phyloP scores from a whole-genome alignment of 1,140 invertebrate genomes.

The Copidosoma floridanum region DNA sequence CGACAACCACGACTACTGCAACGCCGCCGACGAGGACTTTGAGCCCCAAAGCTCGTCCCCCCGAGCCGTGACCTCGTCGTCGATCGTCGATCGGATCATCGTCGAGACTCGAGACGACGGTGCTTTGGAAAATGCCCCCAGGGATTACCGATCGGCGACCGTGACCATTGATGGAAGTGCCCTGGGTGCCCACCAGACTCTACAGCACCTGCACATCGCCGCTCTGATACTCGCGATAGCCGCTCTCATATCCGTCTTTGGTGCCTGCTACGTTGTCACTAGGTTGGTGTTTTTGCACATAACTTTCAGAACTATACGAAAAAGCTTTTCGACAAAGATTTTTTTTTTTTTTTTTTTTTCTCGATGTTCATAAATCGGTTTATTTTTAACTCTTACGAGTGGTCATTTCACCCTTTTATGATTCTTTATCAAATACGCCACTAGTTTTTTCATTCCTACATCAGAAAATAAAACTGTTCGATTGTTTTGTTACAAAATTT shows the following conservation, averaged over 20 bases:
- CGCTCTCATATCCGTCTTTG: conserved; percentile 40
- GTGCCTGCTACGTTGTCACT: conserved; percentile 44
- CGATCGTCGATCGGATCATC: background rate
- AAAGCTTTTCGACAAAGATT: too few relatives aligned
- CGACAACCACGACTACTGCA: conserved; percentile 42
- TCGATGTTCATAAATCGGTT: too few relatives aligned
- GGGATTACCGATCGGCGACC: background rate
- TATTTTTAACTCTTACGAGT: too few relatives aligned
- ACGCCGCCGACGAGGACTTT: conserved; percentile 25
- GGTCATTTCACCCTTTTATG: too few relatives aligned
- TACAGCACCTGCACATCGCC: conserved; percentile 36
- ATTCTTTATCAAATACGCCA: too few relatives aligned
- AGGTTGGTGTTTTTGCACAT: too few relatives aligned
- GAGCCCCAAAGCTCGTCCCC: conserved; percentile 4
- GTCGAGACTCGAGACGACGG: background rate
- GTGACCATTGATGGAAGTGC: background rate
- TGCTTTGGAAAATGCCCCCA: background rate
- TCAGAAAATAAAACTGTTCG: too few relatives aligned
- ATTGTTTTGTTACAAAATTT: too few relatives aligned
- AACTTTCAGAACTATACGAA: too few relatives aligned
- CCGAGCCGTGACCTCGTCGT: background rate
- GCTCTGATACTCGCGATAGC: conserved; percentile 40
- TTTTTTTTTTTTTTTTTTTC: too few relatives aligned
- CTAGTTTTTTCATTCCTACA: too few relatives aligned
- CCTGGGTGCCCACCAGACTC: conserved; percentile 6